Conservation (phyloP, 2,113 vertebrate species). For the Datnioides undecimradiatus region DNA sequence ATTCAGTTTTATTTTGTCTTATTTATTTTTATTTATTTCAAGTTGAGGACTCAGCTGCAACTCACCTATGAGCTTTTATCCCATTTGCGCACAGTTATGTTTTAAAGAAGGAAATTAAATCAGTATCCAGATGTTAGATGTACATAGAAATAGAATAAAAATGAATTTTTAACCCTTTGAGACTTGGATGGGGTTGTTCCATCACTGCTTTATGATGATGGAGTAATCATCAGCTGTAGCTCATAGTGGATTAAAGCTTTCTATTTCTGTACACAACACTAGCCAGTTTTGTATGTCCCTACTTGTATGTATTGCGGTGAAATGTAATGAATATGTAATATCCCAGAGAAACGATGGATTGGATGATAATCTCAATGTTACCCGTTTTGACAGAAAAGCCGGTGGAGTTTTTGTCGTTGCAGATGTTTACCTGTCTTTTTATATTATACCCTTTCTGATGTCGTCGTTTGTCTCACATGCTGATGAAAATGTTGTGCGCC, state of each 20-base stretch:
- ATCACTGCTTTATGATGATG: conserved; percentile 27
- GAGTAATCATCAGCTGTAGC: conserved; percentile 20
- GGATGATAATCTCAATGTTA: conserved; percentile 45
- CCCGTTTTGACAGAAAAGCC: conserved; percentile 28
- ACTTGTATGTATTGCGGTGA: conserved; percentile 61
- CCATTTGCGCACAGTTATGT: conserved; percentile 1
- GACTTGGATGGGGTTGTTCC: conserved; percentile 15
- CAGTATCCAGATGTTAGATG: conserved; percentile 23
- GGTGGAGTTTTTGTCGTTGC: conserved; percentile 61
- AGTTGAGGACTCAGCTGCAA: conserved; percentile 3
- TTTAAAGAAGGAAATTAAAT: conserved; percentile 1
- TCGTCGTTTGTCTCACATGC: conserved; percentile 60
- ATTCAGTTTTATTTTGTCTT: conserved; percentile 9
- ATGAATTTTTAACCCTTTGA: conserved; percentile 19
- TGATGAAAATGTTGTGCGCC: conserved; percentile 56
- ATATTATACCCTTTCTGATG: conserved; percentile 54
- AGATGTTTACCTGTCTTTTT: conserved; percentile 70
- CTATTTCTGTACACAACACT: conserved; percentile 51
- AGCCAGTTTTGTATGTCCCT: conserved; percentile 61
- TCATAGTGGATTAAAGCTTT: conserved; percentile 31
- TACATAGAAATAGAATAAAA: conserved; percentile 35
- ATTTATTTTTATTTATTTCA: conserved; percentile 36
- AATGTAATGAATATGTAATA: conserved; percentile 50
- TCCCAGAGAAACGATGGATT: conserved; percentile 39
- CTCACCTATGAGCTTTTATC: conserved; percentile 18